A percentile compares a stretch with the other conserved stretches of the same genome.
Conservation (phyloP, 2,888 invertebrate genomes). For the Tiphia femorata region DNA sequence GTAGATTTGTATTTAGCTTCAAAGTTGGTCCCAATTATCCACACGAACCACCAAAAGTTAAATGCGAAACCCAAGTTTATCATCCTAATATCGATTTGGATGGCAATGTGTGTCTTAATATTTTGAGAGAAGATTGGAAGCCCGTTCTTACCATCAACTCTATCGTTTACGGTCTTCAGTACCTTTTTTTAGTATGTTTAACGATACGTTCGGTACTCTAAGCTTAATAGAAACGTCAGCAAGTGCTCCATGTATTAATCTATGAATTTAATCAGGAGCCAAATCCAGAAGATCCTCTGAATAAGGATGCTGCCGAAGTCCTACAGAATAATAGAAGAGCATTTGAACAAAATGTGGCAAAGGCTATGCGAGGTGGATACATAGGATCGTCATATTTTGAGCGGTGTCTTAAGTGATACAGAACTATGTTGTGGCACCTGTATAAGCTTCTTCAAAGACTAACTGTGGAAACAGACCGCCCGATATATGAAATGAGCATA, state of each 20-base stretch:
- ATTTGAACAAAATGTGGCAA: conserved; percentile 96
- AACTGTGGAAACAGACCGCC: conserved; percentile 46
- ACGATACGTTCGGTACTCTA: no score
- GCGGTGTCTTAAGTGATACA: conserved; percentile 91
- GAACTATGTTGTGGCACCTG: conserved; percentile 57
- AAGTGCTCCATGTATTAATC: neutral
- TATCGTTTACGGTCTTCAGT: conserved; percentile 97
- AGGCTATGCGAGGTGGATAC: conserved; percentile 96
- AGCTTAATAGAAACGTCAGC: neutral
- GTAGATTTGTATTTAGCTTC: conserved; percentile 96
- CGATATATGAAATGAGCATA: conserved; percentile 43
- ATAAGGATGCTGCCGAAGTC: conserved; percentile 98
- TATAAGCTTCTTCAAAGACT: conserved; percentile 50
- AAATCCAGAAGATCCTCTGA: conserved; percentile 97
- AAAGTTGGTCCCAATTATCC: conserved; percentile 98
- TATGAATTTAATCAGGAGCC: conserved; percentile 83
- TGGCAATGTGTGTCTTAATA: conserved; percentile 97
- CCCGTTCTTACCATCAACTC: conserved; percentile 98
- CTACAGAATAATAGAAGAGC: conserved; percentile 92
- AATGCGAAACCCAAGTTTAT: conserved; percentile 97
- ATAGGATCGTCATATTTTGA: conserved; percentile 96
- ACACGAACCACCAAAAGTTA: conserved; percentile 98
- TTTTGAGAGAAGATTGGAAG: conserved; percentile 98
- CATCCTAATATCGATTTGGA: conserved; percentile 99
- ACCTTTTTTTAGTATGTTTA: conserved; percentile 88